Evolutionary conservation across 2,888 invertebrate species (phyloP), one percentile per base, ranked within the genome.

Genomic region (Thymelicus acteon): DNA sequence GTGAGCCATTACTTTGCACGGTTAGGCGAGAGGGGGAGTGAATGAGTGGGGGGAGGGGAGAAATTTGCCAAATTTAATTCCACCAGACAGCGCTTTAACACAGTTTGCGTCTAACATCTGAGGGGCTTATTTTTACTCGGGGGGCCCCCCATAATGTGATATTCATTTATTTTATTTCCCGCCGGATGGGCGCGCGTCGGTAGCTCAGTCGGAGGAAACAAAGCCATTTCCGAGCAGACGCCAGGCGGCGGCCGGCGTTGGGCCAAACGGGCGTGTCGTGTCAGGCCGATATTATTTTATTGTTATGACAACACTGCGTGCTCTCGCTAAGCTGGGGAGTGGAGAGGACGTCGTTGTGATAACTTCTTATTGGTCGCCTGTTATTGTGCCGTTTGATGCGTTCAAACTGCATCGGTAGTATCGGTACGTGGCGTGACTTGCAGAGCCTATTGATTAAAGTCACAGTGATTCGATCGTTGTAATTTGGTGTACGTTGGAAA

Each of bases 81-180:
- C 74, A 77, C 77, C 76, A 83, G 37, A 49, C 48, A 48, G 40
- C 80, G 82, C 80, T 77, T 80, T 81, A 84, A 82, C 79, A 81
- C 81, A 79, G 79, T 82, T 83, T 81, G 49, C 40, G 58, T 71
- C 70, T 60, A 44, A 81, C 82, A 81, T 85, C 78, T 78, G 74
- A 79, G 58, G 77, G 78, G 79, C 81, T 82, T 86, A 83, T 87
- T 85, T 85, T 86, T 85, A 80, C 82, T 82, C 78, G 79, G 77
- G 78, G 79, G 76, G 77, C 78, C 78, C 81, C 80, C 74, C 82
- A 82, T 86, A 83, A 87, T 86, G 85, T 83, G 86, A 87, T 89
- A 88, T 91, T 88, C 85, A 87, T 89, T 91, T 86, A 86, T 87
- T 89, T 87, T 85, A 88, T 91, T 89, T 89, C 87, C 87, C 87